These are phyloP conservation scores for Pollenia griseotomentosa DNA, from an alignment of 2,888 invertebrate species.

Conservation along the genomic window DNA sequence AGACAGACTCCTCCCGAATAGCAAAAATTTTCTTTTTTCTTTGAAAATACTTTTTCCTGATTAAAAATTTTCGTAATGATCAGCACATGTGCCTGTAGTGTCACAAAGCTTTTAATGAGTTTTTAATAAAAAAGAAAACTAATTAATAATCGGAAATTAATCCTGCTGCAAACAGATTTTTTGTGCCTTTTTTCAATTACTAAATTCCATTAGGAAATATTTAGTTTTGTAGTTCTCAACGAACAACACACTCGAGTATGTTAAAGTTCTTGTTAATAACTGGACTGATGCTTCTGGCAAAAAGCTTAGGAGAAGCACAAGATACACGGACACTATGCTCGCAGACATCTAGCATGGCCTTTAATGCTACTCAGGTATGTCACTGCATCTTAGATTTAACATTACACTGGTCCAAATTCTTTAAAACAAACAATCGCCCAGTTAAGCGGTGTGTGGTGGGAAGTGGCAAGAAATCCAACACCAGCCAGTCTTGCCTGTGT, in stretches of 20 bases:
- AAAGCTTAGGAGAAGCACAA: conserved; percentile 6
- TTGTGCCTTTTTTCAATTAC: background rate
- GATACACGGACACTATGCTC: conserved; percentile 15
- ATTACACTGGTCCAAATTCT: background rate
- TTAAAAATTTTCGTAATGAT: too few species aligned
- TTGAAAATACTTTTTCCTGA: too few species aligned
- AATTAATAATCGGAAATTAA: too few species aligned
- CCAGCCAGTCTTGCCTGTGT: conserved; percentile 73
- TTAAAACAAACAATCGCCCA: conserved; percentile 31
- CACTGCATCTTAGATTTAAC: background rate
- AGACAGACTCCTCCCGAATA: too few species aligned
- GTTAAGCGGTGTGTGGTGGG: conserved; percentile 78
- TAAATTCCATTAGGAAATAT: background rate
- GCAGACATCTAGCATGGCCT: conserved; percentile 16
- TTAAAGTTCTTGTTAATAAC: conserved; percentile 2
- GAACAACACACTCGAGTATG: conserved; percentile 1
- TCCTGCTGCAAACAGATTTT: too few species aligned
- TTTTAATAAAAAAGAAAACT: too few species aligned
- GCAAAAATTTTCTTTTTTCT: too few species aligned
- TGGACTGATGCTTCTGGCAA: background rate
- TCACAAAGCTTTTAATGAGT: too few species aligned
- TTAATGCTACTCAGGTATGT: conserved; percentile 55
- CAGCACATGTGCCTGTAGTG: too few species aligned
- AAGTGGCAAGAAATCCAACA: conserved; percentile 76
- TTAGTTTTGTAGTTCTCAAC: background rate